These are phyloP conservation scores for Halictus ligatus DNA, from an alignment of 2,888 invertebrate genomes.

Conservation along the genomic window DNA sequence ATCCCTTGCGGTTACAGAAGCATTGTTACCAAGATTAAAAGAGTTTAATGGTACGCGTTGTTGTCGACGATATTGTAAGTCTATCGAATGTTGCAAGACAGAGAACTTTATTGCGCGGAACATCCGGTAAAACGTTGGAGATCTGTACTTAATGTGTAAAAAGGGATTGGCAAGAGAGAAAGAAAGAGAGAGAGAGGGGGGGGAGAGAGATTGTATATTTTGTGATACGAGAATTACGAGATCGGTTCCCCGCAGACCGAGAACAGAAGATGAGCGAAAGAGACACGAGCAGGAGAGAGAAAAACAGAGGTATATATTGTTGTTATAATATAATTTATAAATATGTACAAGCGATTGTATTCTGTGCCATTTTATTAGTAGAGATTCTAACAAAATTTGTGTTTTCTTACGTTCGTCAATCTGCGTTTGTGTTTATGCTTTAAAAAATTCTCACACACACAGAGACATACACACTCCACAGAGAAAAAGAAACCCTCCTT, in stretches of 20 bases:
- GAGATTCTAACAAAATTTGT: conserved; percentile 60
- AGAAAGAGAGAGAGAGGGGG: conserved; percentile 48
- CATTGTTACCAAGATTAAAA: conserved; percentile 52
- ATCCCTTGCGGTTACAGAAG: conserved; percentile 29
- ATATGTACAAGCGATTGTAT: conserved; percentile 70
- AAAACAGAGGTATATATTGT: conserved; percentile 66
- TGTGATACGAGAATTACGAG: conserved; percentile 77
- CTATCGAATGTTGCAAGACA: conserved; percentile 43
- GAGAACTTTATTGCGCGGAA: conserved; percentile 50
- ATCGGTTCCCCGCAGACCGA: conserved; percentile 29
- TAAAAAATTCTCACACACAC: conserved; percentile 16
- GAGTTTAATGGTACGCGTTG: conserved; percentile 46
- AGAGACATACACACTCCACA: conserved; percentile 43
- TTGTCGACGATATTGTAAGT: conserved; percentile 41
- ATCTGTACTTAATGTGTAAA: conserved; percentile 69
- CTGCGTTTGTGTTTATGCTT: conserved; percentile 58
- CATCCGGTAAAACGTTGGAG: conserved; percentile 48
- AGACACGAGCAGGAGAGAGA: conserved; percentile 47
- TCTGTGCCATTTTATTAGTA: conserved; percentile 76
- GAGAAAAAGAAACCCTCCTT: conserved; percentile 14
- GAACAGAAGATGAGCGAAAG: conserved; percentile 15
- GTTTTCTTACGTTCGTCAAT: conserved; percentile 59
- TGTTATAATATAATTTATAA: conserved; percentile 74
- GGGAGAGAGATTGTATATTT: conserved; percentile 79
- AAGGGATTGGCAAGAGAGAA: conserved; percentile 58